Conservation (phyloP, 2,113 vertebrate species). For the Rhea americana region DNA sequence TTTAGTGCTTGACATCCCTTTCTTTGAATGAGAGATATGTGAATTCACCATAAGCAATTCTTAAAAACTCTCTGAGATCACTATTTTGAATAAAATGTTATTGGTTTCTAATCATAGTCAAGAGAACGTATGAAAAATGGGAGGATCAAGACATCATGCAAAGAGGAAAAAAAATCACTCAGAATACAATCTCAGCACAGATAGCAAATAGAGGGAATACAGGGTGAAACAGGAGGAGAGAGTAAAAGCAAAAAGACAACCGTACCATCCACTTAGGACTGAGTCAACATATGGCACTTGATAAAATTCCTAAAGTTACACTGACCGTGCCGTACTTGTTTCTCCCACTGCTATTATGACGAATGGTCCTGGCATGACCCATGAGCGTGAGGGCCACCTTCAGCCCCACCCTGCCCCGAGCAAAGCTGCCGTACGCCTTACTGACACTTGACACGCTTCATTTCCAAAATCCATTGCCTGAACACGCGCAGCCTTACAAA, state of each 20-base stretch:
- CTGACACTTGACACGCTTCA: background rate
- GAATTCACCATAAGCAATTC: background rate
- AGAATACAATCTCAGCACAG: background rate
- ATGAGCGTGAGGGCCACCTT: background rate
- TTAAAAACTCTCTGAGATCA: background rate
- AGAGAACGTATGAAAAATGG: background rate
- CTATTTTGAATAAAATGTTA: background rate
- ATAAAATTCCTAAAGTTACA: constrained; percentile 60
- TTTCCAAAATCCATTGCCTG: constrained; percentile 28
- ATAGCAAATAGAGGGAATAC: background rate
- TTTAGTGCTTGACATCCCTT: background rate
- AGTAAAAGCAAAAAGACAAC: background rate
- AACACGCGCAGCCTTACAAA: background rate
- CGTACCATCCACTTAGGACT: background rate
- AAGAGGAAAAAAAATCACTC: background rate
- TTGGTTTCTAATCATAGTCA: background rate
- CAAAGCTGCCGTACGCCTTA: constrained; percentile 23
- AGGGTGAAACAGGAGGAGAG: background rate
- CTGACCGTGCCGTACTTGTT: constrained; percentile 28
- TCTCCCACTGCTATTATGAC: background rate
- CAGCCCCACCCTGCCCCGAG: background rate
- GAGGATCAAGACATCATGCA: background rate
- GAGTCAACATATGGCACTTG: constrained; percentile 35
- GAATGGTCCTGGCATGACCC: constrained; percentile 39
- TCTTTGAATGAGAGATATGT: background rate